Evolutionary conservation across 2,888 invertebrate species (phyloP), one percentile per base, ranked within the genome.

Genomic region (Noctua comes): DNA sequence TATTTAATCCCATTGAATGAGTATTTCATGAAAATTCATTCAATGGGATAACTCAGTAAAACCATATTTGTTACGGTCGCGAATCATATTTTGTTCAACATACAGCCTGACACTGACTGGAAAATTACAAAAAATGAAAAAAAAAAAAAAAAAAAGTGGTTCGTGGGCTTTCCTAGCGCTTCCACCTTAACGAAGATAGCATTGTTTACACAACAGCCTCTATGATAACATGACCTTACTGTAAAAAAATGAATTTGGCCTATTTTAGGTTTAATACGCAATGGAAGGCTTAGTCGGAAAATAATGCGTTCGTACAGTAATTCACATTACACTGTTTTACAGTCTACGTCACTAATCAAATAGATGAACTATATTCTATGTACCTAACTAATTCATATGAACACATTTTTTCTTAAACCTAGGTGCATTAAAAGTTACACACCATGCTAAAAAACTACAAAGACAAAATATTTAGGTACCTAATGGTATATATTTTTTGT

Each of bases 321-420:
- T 90, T 90, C 90, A 93, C 87, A 82, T 93, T 94, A 93, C 93
- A 96, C 96, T 96, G 96, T 96, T 94, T 93, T 93, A 95, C 96
- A 96, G 95, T 95, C 94, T 95, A 96, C 91, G 90, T 92, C 90
- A 92, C 94, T 95, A 95, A 86, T 86, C 79, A 85, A 88, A 92
- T 93, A 93, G 93, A 93, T 92, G 93, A 95, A 93, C 92, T 94
- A 94, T 94, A 93, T 87, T 93, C 94, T 96, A 96, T 94, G 91
- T 94, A 89, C 91, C 91, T 92, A 94, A 96, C 95, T 96, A 96
- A 95, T 95, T 96, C 94, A 95, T 96, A 96, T 96, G 96, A 96
- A 96, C 96, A 96, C 96, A 96, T 96, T 95, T 96, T 96, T 95
- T 91, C 96, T 96, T 96, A 96, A 89, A 83, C 81, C 95, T 95